Conservation (phyloP, 2,888 invertebrate species). For the Gastrophysa polygoni region DNA sequence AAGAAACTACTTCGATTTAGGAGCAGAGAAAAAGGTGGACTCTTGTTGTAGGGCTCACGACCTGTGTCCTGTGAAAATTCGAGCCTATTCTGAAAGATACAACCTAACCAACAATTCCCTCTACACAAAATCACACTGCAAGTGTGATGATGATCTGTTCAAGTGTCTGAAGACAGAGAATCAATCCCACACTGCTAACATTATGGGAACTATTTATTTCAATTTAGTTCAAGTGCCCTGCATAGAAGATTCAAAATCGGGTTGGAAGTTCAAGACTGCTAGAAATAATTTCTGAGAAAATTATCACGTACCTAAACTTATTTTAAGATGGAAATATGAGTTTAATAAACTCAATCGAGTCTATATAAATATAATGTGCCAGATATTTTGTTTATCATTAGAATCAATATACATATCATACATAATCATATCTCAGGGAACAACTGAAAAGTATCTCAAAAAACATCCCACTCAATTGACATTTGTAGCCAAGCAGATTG, state of each 20-base stretch:
- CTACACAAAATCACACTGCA: constrained; percentile 89
- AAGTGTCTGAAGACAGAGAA: constrained; percentile 75
- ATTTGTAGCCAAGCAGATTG: too few species aligned
- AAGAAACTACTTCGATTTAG: constrained; percentile 81
- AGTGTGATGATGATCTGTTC: constrained; percentile 83
- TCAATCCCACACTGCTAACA: constrained; percentile 68
- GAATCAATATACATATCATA: too few species aligned
- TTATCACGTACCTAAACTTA: too few species aligned
- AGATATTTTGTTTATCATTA: too few species aligned
- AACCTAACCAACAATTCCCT: constrained; percentile 83
- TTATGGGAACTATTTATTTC: constrained; percentile 87
- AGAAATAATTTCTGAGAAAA: constrained; percentile 41
- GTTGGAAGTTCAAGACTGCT: constrained; percentile 35
- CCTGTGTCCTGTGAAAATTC: constrained; percentile 82
- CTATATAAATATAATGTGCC: too few species aligned
- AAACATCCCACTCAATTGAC: too few species aligned
- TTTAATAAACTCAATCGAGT: too few species aligned
- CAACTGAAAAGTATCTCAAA: too few species aligned
- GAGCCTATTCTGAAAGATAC: constrained; percentile 73
- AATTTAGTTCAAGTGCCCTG: constrained; percentile 80
- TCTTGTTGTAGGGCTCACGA: constrained; percentile 90
- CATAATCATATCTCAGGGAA: too few species aligned
- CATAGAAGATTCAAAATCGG: constrained; percentile 64
- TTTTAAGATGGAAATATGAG: too few species aligned
- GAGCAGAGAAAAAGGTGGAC: constrained; percentile 74